These are phyloP conservation scores for Dysdera silvatica DNA, from an alignment of 1,140 invertebrate genomes.

Conservation along the genomic window DNA sequence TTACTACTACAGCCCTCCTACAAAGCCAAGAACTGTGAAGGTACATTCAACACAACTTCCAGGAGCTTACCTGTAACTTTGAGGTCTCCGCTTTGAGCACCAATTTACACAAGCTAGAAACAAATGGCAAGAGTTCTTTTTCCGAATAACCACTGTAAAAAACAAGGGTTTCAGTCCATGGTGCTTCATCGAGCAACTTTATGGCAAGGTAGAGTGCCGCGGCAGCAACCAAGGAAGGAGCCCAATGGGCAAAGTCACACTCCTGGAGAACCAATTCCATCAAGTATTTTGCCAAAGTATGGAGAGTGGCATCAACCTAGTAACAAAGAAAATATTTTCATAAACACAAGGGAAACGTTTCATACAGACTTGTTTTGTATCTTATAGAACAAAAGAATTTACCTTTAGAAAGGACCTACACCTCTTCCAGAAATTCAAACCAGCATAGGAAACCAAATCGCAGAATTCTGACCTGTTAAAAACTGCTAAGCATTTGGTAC, in stretches of 20 bases:
- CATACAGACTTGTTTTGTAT: too few relatives aligned
- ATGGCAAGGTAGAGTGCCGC: slow-evolving; percentile 63
- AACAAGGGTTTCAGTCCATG: slow-evolving; percentile 46
- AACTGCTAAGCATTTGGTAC: too few relatives aligned
- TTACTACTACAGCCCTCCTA: too few relatives aligned
- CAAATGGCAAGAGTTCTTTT: slow-evolving; percentile 41
- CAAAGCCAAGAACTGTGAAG: too few relatives aligned
- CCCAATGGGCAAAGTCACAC: slow-evolving; percentile 68
- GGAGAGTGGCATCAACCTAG: slow-evolving; percentile 58
- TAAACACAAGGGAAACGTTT: too few relatives aligned
- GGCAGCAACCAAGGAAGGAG: slow-evolving; percentile 71
- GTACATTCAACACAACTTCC: too few relatives aligned
- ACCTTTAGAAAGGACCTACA: too few relatives aligned
- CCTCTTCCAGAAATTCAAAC: too few relatives aligned
- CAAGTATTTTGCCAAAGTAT: slow-evolving; percentile 86
- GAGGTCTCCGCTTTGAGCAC: slow-evolving; percentile 43
- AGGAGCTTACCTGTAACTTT: slow-evolving; percentile 41
- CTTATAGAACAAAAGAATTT: too few relatives aligned
- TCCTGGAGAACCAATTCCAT: slow-evolving; percentile 76
- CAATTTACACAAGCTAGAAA: slow-evolving; percentile 44
- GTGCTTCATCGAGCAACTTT: slow-evolving; percentile 37
- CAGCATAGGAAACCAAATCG: too few relatives aligned
- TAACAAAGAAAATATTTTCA: neutral
- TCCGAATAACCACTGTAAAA: slow-evolving; percentile 48
- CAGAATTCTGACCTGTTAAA: too few relatives aligned